phyloP scores from a whole-genome alignment of 2,888 invertebrate species.

The Elegia similella region DNA sequence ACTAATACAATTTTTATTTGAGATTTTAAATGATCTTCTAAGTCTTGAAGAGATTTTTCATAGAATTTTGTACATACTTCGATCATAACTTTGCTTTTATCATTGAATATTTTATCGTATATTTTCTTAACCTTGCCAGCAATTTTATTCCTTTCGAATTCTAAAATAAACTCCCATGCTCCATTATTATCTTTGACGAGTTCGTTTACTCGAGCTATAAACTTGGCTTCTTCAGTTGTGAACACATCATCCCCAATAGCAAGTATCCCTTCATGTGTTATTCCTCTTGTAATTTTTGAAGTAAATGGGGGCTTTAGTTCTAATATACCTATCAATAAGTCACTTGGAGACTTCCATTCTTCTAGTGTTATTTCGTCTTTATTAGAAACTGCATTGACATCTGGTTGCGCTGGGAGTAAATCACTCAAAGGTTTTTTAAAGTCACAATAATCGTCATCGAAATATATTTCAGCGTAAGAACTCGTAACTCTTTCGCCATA shows the following conservation, averaged over 20 bases:
- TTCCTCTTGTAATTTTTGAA: slow-evolving; percentile 67
- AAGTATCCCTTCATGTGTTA: slow-evolving; percentile 66
- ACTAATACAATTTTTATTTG: slow-evolving; percentile 50
- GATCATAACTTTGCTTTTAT: slow-evolving; percentile 56
- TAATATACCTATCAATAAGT: slow-evolving; percentile 57
- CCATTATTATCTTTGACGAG: slow-evolving; percentile 57
- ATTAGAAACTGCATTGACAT: slow-evolving; percentile 16
- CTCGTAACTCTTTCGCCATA: slow-evolving; percentile 54
- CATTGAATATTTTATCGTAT: slow-evolving; percentile 48
- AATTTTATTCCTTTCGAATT: slow-evolving; percentile 49
- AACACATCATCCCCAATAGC: slow-evolving; percentile 58
- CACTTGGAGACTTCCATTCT: slow-evolving; percentile 70
- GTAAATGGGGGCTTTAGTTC: slow-evolving; percentile 68
- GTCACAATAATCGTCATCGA: slow-evolving; percentile 46
- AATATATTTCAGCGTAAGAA: slow-evolving; percentile 63
- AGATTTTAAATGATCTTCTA: slow-evolving; percentile 53
- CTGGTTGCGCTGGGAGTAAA: slow-evolving; percentile 12
- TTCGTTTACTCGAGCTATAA: slow-evolving; percentile 39
- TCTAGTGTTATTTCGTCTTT: slow-evolving; percentile 22
- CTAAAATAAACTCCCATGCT: slow-evolving; percentile 58
- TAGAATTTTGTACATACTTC: slow-evolving; percentile 58
- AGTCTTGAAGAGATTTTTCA: slow-evolving; percentile 55
- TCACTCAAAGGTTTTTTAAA: slow-evolving; percentile 25
- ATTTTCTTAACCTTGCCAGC: slow-evolving; percentile 45
- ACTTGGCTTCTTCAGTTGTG: slow-evolving; percentile 45